Evolutionary conservation across 1,140 invertebrate genomes (phyloP), one percentile per base, ranked within the genome.

Genomic region (Rhagoletis pomonella): DNA sequence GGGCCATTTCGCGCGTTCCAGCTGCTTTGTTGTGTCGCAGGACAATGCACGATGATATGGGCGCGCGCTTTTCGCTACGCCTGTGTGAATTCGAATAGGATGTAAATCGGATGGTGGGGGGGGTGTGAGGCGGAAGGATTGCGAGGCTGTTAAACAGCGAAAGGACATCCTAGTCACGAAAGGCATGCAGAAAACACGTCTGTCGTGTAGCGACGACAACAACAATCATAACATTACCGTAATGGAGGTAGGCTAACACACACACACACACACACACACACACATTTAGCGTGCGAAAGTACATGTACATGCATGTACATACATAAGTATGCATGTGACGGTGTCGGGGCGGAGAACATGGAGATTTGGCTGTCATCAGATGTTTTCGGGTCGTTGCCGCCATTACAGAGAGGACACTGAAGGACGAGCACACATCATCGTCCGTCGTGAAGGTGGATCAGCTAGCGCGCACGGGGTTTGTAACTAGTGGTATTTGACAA

Each of bases 351-450:
- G 90, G 88, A 87, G 87, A 86, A 87, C 88, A 88, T 73, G 85
- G 69, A 64, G 65, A 73, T 87, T 86, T 90, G 89, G 89, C 89
- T 90, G 90, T 86, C 55, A 89, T 91, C 91, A 92, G 91, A 91
- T 91, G 91, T 92, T 92, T 91, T 90, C 90, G 90, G 90, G 91
- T 89, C 89, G 91, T 87, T 87, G 87, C 87, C 87, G 87, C 87
- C 86, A 65, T 60, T 65, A 64, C 87, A 86, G 87, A 86, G 90
- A 91, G 90, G 90, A 91, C 90, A 90, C 90, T 91, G 90, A 91
- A 91, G 90, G 90, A 91, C 90, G 73, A 81, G 73, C 73, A 55
- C 73, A 81, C 73, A 81, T 55, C 73, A 58, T 47, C 88, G 88
- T 87, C 86, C 88, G 73, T 81, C 55, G 55, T 81, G 73, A 55